A percentile compares a stretch with the other conserved stretches of the same genome.
Evolutionary conservation across 2,888 invertebrate species (phyloP).

Genomic region (Brenthis daphne): DNA sequence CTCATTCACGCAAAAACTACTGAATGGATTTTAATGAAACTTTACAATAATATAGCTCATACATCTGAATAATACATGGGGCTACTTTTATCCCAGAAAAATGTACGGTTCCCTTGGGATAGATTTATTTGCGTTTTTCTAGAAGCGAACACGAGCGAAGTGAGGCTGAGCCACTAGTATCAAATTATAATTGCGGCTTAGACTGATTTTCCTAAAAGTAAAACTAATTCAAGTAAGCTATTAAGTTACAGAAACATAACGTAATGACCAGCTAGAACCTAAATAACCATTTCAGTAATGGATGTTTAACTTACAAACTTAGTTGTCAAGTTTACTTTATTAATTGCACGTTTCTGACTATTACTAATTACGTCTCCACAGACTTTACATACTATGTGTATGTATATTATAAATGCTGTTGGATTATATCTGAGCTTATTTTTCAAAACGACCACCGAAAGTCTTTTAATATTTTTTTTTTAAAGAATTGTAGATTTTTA

Average conservation of each 20-base stretch:
- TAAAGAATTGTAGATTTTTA: too few species aligned
- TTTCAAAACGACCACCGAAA: too few species aligned
- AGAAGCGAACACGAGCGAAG: too few species aligned
- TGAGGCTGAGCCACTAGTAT: not conserved
- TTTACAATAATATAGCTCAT: too few species aligned
- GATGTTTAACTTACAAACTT: constrained; percentile 14
- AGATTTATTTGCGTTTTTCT: too few species aligned
- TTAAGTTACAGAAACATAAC: not conserved
- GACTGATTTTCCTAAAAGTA: not conserved
- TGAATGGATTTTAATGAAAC: too few species aligned
- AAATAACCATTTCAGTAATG: constrained; percentile 8
- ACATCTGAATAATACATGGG: too few species aligned
- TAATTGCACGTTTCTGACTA: constrained; percentile 10
- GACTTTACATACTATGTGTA: not conserved
- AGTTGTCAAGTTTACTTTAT: constrained; percentile 13
- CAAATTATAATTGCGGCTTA: not conserved
- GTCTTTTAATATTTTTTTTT: too few species aligned
- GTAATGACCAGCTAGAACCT: constrained; percentile 3
- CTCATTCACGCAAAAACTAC: too few species aligned
- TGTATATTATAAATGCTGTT: not conserved
- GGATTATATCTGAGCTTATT: too few species aligned
- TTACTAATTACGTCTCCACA: not conserved
- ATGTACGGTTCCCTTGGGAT: too few species aligned
- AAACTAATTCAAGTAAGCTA: not conserved
- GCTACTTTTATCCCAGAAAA: too few species aligned